Evolutionary conservation across 2,888 invertebrate species (phyloP).

Genomic region (Pseudeuparius sepicola): DNA sequence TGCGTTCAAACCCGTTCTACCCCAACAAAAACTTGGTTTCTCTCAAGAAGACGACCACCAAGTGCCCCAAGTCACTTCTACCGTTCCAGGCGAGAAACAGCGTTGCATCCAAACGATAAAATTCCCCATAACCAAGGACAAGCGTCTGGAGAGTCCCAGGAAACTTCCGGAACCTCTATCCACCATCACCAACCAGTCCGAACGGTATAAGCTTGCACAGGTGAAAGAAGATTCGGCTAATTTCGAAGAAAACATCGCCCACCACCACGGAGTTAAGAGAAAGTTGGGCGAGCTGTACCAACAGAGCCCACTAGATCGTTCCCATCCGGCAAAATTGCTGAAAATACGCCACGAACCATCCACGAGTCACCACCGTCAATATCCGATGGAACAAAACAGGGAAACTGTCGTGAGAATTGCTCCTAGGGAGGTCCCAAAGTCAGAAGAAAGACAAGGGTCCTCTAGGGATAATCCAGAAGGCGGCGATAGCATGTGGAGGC

Average conservation of each 20-base stretch:
- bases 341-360: slow-evolving; percentile 18
- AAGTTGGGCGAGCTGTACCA: slow-evolving; percentile 25
- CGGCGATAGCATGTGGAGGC: slow-evolving; percentile 38
- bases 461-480: slow-evolving; percentile 22
- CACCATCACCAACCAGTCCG: slow-evolving; percentile 36
- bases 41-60: slow-evolving; percentile 29
- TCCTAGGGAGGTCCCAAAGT: neutral
- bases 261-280: slow-evolving; percentile 30
- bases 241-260: slow-evolving; percentile 33
- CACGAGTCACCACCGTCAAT: neutral
- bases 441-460: neutral
- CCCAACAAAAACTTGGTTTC: slow-evolving; percentile 20
- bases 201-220: slow-evolving; percentile 35
- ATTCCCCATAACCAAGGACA: slow-evolving; percentile 32
- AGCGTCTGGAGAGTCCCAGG: slow-evolving; percentile 22
- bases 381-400: neutral
- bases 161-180: slow-evolving; percentile 34
- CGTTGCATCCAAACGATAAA: slow-evolving; percentile 30
- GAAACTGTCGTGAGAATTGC: neutral
- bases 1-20: slow-evolving; percentile 33
- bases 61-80: slow-evolving; percentile 31
- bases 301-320: slow-evolving; percentile 23
- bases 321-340: slow-evolving; percentile 24
- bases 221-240: slow-evolving; percentile 31
- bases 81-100: slow-evolving; percentile 18